These are phyloP conservation scores for Keiferia lycopersicella DNA, from an alignment of 2,888 invertebrate species.

Conservation along the genomic window DNA sequence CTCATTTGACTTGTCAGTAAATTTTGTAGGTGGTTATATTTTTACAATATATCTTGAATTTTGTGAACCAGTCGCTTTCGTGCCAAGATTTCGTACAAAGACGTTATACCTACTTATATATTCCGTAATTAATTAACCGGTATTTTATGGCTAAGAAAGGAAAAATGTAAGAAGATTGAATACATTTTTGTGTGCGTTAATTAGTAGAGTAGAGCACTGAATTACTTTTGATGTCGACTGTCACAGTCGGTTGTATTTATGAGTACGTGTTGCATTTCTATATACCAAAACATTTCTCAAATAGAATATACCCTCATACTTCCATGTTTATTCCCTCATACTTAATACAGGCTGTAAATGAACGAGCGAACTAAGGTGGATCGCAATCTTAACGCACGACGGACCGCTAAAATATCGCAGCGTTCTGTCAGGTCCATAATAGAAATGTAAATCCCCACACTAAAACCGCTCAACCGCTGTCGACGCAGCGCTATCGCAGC, in stretches of 20 bases:
- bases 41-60: not conserved
- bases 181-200: slow-evolving; percentile 17
- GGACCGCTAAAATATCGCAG: too few relatives aligned
- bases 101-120: slow-evolving; percentile 51
- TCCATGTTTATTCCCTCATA: too few relatives aligned
- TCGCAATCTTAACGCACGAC: too few relatives aligned
- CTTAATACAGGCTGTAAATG: too few relatives aligned
- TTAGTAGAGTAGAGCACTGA: not conserved
- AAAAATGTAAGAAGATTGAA: slow-evolving; percentile 20
- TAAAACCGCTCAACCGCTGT: too few relatives aligned
- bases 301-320: not conserved
- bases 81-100: slow-evolving; percentile 44
- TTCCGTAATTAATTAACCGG: slow-evolving; percentile 55
- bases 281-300: not conserved
- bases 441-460: too few relatives aligned
- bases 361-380: too few relatives aligned
- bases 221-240: slow-evolving; percentile 14
- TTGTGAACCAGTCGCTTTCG: not conserved
- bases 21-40: too few relatives aligned
- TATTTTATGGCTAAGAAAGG: slow-evolving; percentile 20
- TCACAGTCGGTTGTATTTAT: not conserved
- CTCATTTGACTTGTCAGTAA: too few relatives aligned
- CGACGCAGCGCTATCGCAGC: too few relatives aligned
- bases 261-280: not conserved
- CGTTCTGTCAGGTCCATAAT: too few relatives aligned